Evolutionary conservation across 1,140 invertebrate genomes (phyloP).

Genomic region (Pseudomyrmex pallidus): DNA sequence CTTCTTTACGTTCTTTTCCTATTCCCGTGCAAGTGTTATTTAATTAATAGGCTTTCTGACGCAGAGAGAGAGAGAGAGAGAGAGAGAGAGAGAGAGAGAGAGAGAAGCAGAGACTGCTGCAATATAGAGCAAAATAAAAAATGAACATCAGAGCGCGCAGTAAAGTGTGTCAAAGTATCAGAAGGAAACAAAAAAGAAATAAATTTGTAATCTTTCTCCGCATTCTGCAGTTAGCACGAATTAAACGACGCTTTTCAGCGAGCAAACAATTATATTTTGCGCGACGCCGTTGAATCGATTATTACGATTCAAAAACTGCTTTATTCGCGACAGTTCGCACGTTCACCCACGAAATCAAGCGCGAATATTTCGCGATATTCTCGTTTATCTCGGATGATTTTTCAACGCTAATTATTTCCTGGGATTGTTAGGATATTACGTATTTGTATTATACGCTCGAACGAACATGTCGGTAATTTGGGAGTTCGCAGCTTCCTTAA

Average conservation of each 20-base stretch:
- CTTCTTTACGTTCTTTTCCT: not conserved
- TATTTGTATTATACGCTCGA: not conserved
- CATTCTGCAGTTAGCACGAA: conserved; percentile 13
- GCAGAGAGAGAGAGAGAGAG: not conserved
- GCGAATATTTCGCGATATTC: not conserved
- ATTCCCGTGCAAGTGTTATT: not conserved
- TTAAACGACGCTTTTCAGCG: conserved; percentile 6
- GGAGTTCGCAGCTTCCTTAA: conserved; percentile 26
- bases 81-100: not conserved
- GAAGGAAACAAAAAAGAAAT: not conserved
- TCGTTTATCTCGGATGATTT: not conserved
- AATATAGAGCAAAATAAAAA: conserved; percentile 11
- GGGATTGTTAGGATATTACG: not conserved
- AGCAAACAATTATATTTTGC: not conserved
- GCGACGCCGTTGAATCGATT: not conserved
- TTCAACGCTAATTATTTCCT: conserved; percentile 7
- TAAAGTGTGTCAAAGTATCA: conserved; percentile 30
- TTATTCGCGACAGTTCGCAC: not conserved
- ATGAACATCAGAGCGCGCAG: not conserved
- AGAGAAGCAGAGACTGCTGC: not conserved
- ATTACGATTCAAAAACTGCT: not conserved
- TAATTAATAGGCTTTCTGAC: conserved; percentile 23
- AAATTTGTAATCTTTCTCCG: not conserved
- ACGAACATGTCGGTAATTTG: not conserved
- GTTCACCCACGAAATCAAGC: not conserved